Evolutionary conservation across 2,888 invertebrate genomes (phyloP), one percentile per base, ranked within the genome.

Genomic region (Palloptera scutellata): DNA sequence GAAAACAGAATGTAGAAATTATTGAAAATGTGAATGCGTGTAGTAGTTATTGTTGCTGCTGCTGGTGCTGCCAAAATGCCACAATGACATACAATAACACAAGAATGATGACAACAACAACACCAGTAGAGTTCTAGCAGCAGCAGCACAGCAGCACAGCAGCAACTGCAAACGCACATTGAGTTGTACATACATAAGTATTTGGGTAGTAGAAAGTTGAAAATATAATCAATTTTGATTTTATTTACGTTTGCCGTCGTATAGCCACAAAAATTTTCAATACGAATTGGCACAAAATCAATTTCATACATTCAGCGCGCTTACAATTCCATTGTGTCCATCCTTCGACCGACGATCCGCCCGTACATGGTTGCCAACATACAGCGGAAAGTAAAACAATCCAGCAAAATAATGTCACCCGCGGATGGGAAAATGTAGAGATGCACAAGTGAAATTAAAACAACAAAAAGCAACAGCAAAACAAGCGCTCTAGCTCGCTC

Each of bases 161-260:
- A 11, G 54, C 54, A 53, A 62, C 19, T 17, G 55, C 4, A 19
- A 19, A 13, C 30, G 3, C 52, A 13, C 15, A 52, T 12, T 17
- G 4, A 51, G 15, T 51, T 4, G 17, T 17, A 15, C 9, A 10
- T 17, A 15, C n/a, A 53, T 15, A 15, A 15, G 9, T 10, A 15
- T n/a, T 15, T 54, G 17, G 17, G 48, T 15, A 6, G 17, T 15
- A 61, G 51, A 43, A 40, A 15, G 57, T 40, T 61, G 60, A 30
- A 68, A 68, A 65, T 68, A 68, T 68, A n/a, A n/a, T 64, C 64
- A 68, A 68, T 68, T 68, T 68, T 68, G 68, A 64, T 68, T 68
- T 64, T 53, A 61, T 64, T 61, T 64, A 41, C 59, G 63, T 60
- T 64, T 13, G 17, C n/a, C n/a, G n/a, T 2, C 30, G 6, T 30